These are phyloP conservation scores for Diarsia mendica DNA, from an alignment of 2,888 invertebrate species.

Conservation along the genomic window DNA sequence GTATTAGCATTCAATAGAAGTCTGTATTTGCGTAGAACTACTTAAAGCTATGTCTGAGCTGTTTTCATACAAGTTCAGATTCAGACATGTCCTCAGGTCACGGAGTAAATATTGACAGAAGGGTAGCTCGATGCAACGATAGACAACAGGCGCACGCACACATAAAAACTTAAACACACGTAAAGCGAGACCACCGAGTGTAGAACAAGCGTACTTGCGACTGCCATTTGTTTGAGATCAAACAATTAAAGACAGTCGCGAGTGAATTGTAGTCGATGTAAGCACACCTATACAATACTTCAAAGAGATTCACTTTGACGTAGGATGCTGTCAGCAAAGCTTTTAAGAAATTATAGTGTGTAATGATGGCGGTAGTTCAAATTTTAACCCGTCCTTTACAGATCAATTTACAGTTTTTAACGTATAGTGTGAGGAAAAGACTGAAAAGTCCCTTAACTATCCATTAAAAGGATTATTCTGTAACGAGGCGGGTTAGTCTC, in stretches of 20 bases:
- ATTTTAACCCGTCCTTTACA: not conserved
- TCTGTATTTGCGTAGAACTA: slow-evolving; percentile 52
- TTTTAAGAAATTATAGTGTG: too few relatives aligned
- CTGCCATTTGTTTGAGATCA: not conserved
- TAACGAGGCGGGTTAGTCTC: not conserved
- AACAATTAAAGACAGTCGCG: not conserved
- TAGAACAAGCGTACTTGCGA: too few relatives aligned
- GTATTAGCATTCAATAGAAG: slow-evolving; percentile 51
- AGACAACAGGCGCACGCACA: not conserved
- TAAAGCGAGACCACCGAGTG: not conserved
- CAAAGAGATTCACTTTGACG: not conserved
- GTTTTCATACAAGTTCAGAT: slow-evolving; percentile 34
- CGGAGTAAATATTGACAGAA: slow-evolving; percentile 15
- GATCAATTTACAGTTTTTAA: not conserved
- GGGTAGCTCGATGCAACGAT: accelerated
- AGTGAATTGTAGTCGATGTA: not conserved
- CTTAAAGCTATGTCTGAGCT: slow-evolving; percentile 43
- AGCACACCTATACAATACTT: not conserved
- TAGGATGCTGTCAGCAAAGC: not conserved
- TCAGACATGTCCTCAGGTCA: slow-evolving; percentile 24
- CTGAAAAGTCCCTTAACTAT: not conserved
- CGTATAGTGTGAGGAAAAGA: not conserved
- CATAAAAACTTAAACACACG: not conserved
- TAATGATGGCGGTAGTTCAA: too few relatives aligned
- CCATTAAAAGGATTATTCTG: not conserved